Base-by-base conservation (phyloP, 2,113 vertebrate species). In the Lichenostomus cassidix region DNA sequence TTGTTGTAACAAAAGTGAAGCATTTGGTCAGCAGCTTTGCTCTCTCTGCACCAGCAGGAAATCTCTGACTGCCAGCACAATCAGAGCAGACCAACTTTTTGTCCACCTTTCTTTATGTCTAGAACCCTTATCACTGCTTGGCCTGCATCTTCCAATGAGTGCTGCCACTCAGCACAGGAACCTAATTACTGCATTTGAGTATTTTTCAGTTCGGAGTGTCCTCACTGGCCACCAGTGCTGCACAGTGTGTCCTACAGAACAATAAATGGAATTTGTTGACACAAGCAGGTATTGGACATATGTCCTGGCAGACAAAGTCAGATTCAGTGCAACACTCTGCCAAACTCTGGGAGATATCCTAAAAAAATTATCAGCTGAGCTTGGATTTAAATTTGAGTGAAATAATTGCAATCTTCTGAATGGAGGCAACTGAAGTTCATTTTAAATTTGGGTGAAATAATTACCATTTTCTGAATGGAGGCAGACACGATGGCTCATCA, bases 401-500 rank as follows among this genome's bases (percentile, higher is more conserved):
- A 83, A 83, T 44, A 53, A 73, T 41, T 83, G 39, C 21, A 18
- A 3, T 35, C 21, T 69, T 74, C 39, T 2, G 1, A 65, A 70
- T 2, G 25, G 41, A 70, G 25, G 42, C 63, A 73, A 0, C 35
- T 11, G 22, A n/a, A 25, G 5, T 25, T 68, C 69, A 39, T 46
- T 84, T 73, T 69, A 63, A 7, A 3, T 81, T 33, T 68, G 31
- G 28, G 35, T 59, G 49, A 76, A 84, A 83, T 44, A 53, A 73
- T 41, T 83, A n/a, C 22, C 22, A 3, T 35, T 18, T 69, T 74
- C 35, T 2, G 1, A 67, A 70, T 2, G 23, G 41, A 70, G 25
- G 12, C 0, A 0, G 17, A 39, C 12, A 31, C 24, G 20, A 28
- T 46, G 12, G 33, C 11, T 71, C 62, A 24, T 59, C 33, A 47